Base-by-base conservation (phyloP, 30 jellyfish, hydroid and myxozoan genomes). In the Hydractinia symbiolongicarpus region DNA sequence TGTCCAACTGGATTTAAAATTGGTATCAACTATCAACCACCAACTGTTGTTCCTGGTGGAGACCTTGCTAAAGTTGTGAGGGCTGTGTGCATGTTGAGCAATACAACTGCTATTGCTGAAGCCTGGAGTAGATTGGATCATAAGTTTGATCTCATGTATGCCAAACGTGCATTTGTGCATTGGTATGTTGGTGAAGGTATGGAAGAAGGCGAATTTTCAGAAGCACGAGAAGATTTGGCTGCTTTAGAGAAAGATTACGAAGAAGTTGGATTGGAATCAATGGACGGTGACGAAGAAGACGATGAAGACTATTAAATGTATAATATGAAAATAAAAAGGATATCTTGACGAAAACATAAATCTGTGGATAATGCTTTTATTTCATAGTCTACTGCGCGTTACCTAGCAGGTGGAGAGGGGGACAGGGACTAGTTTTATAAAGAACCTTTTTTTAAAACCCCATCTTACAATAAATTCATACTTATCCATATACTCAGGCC, bases 141-240 rank as follows among this genome's bases (percentile, higher is more conserved):
- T 67, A 81, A 81, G 88, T 81, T 81, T 67, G 88, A 81, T 49
- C 55, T 81, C 77, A 67, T 81, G 86, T 81, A 66, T 67, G 85
- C 88, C 0, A 81, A 81, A 87, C 85, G 88, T 21, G 86, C 86
- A 11, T 81, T 81, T 64, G 88, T 81, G 67, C 88, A 81, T 72
- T 81, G 88, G 88, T 81, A 81, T 67, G 88, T 81, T 3, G 88
- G 88, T 8, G 88, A 74, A 58, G 83, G 83, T 14, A 91, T 91
- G 97, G 97, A 91, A 79, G 97, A 91, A 68, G 97, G 97, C 8
- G 97, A 91, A 75, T 91, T 91, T 86, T 75, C 94, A 56, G 97
- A 91, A 74, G 97, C 97, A 17, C 79, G 97, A 20, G 97, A 91
- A 69, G 97, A 91, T 66, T 66, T 91, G 83, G 97, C 97, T 82